Conservation (phyloP, 2,888 invertebrate species). For the Argyresthia goedartella region DNA sequence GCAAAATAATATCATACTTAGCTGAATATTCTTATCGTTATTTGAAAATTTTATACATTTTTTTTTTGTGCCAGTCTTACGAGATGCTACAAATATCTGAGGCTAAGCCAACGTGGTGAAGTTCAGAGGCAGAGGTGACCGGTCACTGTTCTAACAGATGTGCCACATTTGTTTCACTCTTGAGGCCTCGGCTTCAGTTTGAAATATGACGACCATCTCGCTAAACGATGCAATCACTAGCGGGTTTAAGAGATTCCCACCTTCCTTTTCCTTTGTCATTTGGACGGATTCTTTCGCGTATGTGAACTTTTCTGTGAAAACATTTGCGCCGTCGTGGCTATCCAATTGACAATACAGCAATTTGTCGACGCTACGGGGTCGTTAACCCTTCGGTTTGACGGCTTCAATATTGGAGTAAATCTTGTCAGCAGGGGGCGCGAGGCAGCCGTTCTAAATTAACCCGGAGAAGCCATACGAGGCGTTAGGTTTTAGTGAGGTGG, state of each 20-base stretch:
- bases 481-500: slow-evolving; percentile 28
- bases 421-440: slow-evolving; percentile 18
- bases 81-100: neutral
- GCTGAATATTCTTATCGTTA: neutral
- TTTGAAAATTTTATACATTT: neutral
- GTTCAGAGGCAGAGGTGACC: slow-evolving; percentile 17
- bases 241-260: slow-evolving; percentile 49
- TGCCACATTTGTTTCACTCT: slow-evolving; percentile 47
- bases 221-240: slow-evolving; percentile 62
- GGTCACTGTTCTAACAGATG: slow-evolving; percentile 35
- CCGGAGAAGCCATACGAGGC: slow-evolving; percentile 39
- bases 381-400: slow-evolving; percentile 8
- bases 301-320: neutral
- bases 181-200: slow-evolving; percentile 41
- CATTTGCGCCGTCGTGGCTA: neutral
- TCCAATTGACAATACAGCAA: too few species aligned
- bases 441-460: slow-evolving; percentile 49
- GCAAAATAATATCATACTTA: neutral
- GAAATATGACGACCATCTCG: slow-evolving; percentile 60
- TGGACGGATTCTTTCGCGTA: neutral
- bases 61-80: neutral
- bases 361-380: neutral
- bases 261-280: slow-evolving; percentile 21
- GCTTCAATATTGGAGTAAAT: slow-evolving; percentile 61
- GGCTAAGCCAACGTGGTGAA: slow-evolving; percentile 6